Conservation (phyloP, 1,140 invertebrate species). For the Pogonomyrmex barbatus region DNA sequence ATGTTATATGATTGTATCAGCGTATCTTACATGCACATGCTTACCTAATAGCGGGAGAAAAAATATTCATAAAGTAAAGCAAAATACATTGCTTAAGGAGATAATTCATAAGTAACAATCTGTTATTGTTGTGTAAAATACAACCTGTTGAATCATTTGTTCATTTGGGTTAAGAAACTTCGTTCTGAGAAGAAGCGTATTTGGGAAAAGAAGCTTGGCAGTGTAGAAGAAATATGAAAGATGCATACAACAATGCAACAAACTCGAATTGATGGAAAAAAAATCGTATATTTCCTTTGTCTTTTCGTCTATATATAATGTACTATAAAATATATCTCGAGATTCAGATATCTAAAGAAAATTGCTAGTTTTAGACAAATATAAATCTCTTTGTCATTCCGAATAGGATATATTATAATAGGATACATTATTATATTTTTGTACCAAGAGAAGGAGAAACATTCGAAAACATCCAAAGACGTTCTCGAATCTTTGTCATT, state of each 20-base stretch:
- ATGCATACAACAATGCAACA: conserved; percentile 59
- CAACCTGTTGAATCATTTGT: conserved; percentile 3
- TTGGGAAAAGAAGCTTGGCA: conserved; percentile 49
- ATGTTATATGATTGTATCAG: background rate
- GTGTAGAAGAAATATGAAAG: conserved; percentile 30
- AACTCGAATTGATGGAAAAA: conserved; percentile 48
- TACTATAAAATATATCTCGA: conserved; percentile 67
- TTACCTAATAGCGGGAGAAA: background rate
- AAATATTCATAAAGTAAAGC: background rate
- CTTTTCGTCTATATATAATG: conserved; percentile 61
- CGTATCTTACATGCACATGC: conserved; percentile 32
- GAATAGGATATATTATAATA: background rate
- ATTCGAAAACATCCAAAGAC: conserved; percentile 5
- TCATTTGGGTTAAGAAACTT: conserved; percentile 5
- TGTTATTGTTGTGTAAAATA: conserved; percentile 40
- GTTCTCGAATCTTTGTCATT: background rate
- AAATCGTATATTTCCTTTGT: conserved; percentile 45
- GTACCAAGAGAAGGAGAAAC: background rate
- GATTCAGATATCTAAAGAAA: conserved; percentile 12
- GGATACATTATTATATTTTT: background rate
- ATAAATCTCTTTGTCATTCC: conserved; percentile 9
- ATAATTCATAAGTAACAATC: background rate
- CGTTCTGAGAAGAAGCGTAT: background rate
- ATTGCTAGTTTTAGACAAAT: background rate
- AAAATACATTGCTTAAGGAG: background rate